Conservation (phyloP, 2,113 vertebrate species). For the Cygnus buccinator region DNA sequence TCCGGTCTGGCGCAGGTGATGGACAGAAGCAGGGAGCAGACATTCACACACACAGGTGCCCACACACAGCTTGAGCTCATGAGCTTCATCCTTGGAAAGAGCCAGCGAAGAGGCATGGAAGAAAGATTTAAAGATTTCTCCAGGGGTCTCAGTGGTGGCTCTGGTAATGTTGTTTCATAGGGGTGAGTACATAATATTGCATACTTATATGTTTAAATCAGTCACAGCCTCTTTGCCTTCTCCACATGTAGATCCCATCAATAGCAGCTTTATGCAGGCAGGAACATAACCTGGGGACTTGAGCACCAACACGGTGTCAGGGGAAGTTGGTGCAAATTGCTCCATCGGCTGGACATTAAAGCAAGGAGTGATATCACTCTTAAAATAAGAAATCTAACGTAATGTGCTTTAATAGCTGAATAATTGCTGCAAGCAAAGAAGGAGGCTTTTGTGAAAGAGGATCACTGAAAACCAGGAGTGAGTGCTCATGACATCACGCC, state of each 20-base stretch:
- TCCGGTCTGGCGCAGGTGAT: not conserved
- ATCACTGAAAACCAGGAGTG: slow-evolving; percentile 74
- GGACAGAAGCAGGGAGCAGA: not conserved
- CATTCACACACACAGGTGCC: not conserved
- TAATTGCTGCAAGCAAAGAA: slow-evolving; percentile 80
- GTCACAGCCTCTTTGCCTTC: slow-evolving; percentile 7
- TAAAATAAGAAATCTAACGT: slow-evolving; percentile 84
- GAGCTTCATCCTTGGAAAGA: not conserved
- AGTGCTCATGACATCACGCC: slow-evolving; percentile 85
- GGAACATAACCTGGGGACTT: slow-evolving; percentile 68
- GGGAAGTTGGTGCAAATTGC: slow-evolving; percentile 80
- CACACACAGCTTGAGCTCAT: not conserved
- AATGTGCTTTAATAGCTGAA: slow-evolving; percentile 81
- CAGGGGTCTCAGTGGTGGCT: not conserved
- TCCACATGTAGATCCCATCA: slow-evolving; percentile 46
- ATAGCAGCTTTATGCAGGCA: slow-evolving; percentile 77
- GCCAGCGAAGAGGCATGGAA: not conserved
- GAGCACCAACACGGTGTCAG: slow-evolving; percentile 69
- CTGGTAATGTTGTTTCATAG: not conserved
- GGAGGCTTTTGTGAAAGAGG: slow-evolving; percentile 77
- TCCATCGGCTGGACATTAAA: slow-evolving; percentile 77
- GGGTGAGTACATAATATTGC: not conserved
- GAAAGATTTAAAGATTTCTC: not conserved
- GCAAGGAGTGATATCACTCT: slow-evolving; percentile 77
- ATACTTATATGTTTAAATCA: slow-evolving; percentile 36